Percentiles rank a stretch among this genome's conserved stretches.
These are phyloP conservation scores for Bambusicola thoracicus DNA, from an alignment of 2,113 vertebrate genomes.

Conservation along the genomic window DNA sequence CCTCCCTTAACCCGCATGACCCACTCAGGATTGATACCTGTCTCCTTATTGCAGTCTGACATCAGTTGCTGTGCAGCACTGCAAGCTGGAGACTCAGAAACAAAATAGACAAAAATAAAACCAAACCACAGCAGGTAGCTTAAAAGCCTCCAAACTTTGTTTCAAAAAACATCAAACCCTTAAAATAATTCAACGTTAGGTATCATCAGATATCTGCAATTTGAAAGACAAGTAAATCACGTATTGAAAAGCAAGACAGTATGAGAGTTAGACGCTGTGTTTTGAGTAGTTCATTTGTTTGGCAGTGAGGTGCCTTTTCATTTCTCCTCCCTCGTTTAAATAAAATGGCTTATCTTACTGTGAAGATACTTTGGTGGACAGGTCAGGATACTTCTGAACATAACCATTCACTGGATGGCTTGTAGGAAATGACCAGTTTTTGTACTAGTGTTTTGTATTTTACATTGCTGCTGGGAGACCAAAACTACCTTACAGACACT, in stretches of 20 bases:
- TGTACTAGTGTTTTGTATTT: background rate
- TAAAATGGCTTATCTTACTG: background rate
- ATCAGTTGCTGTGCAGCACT: background rate
- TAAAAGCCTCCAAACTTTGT: background rate
- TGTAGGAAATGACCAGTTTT: background rate
- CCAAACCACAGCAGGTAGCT: background rate
- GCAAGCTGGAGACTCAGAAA: background rate
- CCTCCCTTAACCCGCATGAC: background rate
- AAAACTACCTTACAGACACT: rapidly evolving
- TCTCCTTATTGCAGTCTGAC: background rate
- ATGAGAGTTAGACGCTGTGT: background rate
- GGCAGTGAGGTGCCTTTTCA: too few species aligned
- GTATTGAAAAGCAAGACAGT: background rate
- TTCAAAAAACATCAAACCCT: constrained; percentile 4
- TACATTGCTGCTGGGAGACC: background rate
- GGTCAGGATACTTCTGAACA: background rate
- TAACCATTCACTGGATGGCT: background rate
- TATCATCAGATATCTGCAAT: background rate
- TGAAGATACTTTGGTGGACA: background rate
- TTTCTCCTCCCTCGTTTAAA: too few species aligned
- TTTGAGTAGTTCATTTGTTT: background rate
- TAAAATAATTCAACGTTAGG: background rate
- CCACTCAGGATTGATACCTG: background rate
- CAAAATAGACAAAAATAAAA: too few species aligned
- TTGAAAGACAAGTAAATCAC: background rate